Conservation (phyloP, 2,113 vertebrate genomes). For the Mobula hypostoma region DNA sequence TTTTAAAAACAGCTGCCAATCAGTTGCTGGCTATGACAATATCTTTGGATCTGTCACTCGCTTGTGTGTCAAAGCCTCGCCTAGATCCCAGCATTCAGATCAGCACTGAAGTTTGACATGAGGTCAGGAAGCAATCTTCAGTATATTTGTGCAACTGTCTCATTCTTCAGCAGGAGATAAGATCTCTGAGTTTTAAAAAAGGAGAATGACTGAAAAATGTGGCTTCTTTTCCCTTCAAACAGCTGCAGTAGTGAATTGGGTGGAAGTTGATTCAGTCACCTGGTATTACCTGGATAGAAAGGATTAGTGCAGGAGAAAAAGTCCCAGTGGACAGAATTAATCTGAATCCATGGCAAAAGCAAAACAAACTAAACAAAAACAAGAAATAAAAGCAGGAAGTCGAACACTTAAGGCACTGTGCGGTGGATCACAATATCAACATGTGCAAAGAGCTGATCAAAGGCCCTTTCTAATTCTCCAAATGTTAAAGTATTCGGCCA, state of each 20-base stretch:
- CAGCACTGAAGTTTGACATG: neutral
- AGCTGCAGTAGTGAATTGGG: neutral
- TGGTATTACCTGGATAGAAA: conserved; percentile 17
- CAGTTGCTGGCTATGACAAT: neutral
- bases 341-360: conserved; percentile 14
- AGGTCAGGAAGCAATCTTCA: neutral
- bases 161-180: neutral
- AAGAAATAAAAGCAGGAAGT: neutral
- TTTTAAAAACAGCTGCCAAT: neutral
- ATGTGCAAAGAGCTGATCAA: neutral
- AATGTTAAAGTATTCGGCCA: neutral
- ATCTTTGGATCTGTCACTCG: neutral
- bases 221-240: neutral
- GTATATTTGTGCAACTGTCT: neutral
- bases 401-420: neutral
- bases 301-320: neutral
- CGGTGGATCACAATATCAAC: neutral
- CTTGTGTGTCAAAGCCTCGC: neutral
- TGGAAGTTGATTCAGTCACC: conserved; percentile 1
- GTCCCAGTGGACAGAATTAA: neutral
- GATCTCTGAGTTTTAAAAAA: neutral
- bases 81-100: neutral
- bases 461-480: neutral
- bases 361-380: neutral
- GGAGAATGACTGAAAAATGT: neutral